Conservation (phyloP, 2,888 invertebrate genomes). For the Norana najaformis region DNA sequence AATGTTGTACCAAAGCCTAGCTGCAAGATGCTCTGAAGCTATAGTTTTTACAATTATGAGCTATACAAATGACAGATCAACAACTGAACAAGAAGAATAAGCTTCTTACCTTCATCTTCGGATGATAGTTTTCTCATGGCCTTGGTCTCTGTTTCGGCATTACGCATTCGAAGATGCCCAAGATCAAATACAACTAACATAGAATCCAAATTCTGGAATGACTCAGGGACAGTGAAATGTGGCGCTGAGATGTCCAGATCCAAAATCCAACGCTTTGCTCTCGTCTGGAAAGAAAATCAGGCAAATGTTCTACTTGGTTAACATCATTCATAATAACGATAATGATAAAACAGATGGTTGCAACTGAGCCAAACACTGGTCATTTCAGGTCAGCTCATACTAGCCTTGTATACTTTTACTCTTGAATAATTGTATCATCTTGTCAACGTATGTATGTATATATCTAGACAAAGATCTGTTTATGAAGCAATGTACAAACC, state of each 20-base stretch:
- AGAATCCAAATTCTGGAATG: conserved; percentile 58
- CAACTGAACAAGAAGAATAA: neutral
- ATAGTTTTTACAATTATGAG: neutral
- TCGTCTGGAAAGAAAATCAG: conserved; percentile 31
- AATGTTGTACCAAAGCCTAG: neutral
- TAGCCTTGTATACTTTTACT: too few species aligned
- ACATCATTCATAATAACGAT: too few species aligned
- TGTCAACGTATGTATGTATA: neutral
- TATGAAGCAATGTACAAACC: conserved; percentile 42
- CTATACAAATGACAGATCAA: neutral
- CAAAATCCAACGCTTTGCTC: conserved; percentile 73
- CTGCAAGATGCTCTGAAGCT: neutral
- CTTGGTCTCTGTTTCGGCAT: conserved; percentile 5
- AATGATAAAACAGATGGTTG: neutral
- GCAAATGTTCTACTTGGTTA: neutral
- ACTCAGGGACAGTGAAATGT: conserved; percentile 82
- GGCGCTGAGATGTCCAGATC: conserved; percentile 90
- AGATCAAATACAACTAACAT: conserved; percentile 79
- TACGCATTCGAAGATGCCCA: conserved; percentile 75
- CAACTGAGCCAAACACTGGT: neutral
- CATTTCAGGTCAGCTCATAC: neutral
- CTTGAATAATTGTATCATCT: too few species aligned
- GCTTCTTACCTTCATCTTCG: neutral
- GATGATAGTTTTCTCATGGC: neutral
- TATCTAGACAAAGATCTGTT: neutral